These are phyloP conservation scores for Philonicus albiceps DNA, from an alignment of 2,888 invertebrate genomes.

Conservation along the genomic window DNA sequence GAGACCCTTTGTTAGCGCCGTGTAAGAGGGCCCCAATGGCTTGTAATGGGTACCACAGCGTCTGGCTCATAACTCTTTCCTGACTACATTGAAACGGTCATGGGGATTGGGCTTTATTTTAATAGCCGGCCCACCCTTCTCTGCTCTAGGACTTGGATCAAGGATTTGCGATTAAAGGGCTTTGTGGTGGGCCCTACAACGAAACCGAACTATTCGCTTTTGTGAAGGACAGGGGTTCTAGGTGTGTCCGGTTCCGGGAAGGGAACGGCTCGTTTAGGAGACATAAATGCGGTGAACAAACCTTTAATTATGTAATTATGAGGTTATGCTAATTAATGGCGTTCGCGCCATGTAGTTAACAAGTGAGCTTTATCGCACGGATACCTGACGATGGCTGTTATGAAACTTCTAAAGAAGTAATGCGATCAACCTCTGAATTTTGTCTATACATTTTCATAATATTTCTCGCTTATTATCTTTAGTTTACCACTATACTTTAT, in stretches of 20 bases:
- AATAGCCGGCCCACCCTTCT: not conserved
- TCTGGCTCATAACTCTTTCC: not conserved
- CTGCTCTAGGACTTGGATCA: not conserved
- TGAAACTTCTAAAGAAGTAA: not conserved
- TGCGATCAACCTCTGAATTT: not conserved
- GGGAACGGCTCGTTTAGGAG: not conserved
- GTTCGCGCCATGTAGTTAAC: not conserved
- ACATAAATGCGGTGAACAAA: not conserved
- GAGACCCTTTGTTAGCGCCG: not conserved
- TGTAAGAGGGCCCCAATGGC: conserved; percentile 10
- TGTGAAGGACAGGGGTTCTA: not conserved
- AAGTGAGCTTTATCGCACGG: not conserved
- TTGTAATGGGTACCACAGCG: not conserved
- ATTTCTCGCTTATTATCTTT: not conserved
- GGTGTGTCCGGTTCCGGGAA: not conserved
- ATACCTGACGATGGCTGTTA: not conserved
- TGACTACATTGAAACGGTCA: not conserved
- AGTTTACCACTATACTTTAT: not conserved
- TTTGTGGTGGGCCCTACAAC: not conserved
- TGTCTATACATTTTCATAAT: not conserved
- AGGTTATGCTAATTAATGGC: not conserved
- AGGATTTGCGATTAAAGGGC: not conserved
- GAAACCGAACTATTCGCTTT: not conserved
- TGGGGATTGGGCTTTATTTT: not conserved
- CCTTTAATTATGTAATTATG: not conserved